These are phyloP conservation scores for Cylas formicarius DNA, from an alignment of 1,140 invertebrate species.

Conservation along the genomic window DNA sequence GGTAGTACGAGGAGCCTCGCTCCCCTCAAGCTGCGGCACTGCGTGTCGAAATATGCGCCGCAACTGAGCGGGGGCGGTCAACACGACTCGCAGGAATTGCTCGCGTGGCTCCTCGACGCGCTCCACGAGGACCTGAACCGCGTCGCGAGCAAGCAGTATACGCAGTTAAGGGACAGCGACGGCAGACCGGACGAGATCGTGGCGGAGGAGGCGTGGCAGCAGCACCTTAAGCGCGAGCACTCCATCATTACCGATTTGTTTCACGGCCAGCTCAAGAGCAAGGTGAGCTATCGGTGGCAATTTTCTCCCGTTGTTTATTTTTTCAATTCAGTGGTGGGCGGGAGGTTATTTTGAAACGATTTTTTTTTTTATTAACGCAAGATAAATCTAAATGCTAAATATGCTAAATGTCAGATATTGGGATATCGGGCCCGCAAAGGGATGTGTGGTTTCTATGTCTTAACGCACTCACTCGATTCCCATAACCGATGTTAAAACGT, in stretches of 20 bases:
- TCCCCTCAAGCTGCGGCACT: slow-evolving; percentile 75
- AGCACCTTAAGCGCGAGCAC: slow-evolving; percentile 68
- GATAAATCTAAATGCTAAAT: too few species aligned
- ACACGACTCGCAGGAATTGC: slow-evolving; percentile 81
- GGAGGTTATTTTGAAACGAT: too few species aligned
- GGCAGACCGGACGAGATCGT: slow-evolving; percentile 69
- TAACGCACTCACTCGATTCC: too few species aligned
- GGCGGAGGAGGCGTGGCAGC: slow-evolving; percentile 75
- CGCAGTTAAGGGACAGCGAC: slow-evolving; percentile 69
- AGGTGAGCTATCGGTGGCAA: slow-evolving; percentile 40
- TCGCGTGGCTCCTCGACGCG: slow-evolving; percentile 81
- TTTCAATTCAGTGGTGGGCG: too few species aligned
- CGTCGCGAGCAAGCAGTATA: slow-evolving; percentile 59
- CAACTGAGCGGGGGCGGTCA: slow-evolving; percentile 79
- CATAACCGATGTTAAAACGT: too few species aligned
- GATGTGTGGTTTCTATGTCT: too few species aligned
- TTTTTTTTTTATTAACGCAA: too few species aligned
- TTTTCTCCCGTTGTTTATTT: not conserved
- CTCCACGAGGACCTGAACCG: slow-evolving; percentile 86
- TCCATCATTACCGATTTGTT: slow-evolving; percentile 85
- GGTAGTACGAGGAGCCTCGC: slow-evolving; percentile 72
- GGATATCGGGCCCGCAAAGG: too few species aligned
- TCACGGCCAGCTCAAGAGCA: slow-evolving; percentile 84
- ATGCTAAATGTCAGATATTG: too few species aligned
- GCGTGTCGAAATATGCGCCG: slow-evolving; percentile 76